Conservation (phyloP, 2,888 invertebrate species). For the Pristionchus japonicus region DNA sequence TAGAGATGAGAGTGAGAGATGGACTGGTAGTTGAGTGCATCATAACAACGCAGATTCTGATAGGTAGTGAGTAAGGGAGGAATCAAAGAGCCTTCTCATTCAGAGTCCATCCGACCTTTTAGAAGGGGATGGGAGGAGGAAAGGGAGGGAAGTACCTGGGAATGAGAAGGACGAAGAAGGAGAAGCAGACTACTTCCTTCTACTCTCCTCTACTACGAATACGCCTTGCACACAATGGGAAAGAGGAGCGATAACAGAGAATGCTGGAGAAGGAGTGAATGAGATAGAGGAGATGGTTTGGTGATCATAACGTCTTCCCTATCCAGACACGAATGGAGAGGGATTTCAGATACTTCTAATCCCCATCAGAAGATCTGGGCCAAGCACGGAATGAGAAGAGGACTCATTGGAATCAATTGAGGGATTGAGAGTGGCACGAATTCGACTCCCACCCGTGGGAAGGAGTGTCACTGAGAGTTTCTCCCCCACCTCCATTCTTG, state of each 20-base stretch:
- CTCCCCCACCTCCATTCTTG: background rate
- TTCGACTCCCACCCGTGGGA: background rate
- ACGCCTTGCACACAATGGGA: background rate
- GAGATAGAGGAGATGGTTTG: background rate
- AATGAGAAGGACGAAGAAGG: background rate
- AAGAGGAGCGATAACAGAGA: background rate
- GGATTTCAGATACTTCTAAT: too few relatives aligned
- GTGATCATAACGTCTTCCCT: background rate
- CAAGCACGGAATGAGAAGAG: background rate
- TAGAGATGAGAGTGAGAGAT: background rate
- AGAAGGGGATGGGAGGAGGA: background rate
- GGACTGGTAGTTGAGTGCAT: background rate
- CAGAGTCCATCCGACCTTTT: background rate
- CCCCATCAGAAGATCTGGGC: background rate
- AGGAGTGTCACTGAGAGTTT: background rate
- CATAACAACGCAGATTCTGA: background rate
- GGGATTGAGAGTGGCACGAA: conserved; percentile 24
- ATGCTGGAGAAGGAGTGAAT: background rate
- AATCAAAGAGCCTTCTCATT: background rate
- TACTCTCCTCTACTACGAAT: too few relatives aligned
- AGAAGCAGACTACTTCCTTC: background rate
- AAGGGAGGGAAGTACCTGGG: background rate
- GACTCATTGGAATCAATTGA: background rate
- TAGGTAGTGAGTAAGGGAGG: background rate
- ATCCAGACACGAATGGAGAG: background rate